A percentile compares a stretch with the other conserved stretches of the same genome.
phyloP scores from a whole-genome alignment of 1,140 invertebrate species.

The Drosophila ficusphila region DNA sequence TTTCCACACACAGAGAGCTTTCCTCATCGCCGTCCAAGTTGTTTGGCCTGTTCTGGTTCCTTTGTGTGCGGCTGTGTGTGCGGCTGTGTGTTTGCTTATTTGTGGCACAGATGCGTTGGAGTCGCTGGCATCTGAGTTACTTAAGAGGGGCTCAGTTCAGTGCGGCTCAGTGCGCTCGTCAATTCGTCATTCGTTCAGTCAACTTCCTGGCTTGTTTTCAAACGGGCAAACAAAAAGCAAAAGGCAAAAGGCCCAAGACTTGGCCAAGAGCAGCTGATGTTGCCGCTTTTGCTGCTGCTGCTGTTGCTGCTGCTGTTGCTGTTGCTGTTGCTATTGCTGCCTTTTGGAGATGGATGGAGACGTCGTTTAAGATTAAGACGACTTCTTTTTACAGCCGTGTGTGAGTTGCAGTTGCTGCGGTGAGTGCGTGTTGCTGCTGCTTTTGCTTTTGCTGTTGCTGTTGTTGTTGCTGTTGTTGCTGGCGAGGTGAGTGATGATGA shows the following conservation, averaged over 20 bases:
- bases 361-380: constrained; percentile 83
- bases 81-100: background rate
- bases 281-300: constrained; percentile 47
- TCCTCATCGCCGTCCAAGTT: constrained; percentile 7
- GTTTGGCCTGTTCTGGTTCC: constrained; percentile 26
- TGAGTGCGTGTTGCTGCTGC: constrained; percentile 43
- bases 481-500: constrained; percentile 79
- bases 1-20: constrained; percentile 52
- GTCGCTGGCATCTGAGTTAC: constrained; percentile 17
- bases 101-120: constrained; percentile 14
- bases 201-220: constrained; percentile 74
- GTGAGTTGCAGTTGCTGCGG: constrained; percentile 49
- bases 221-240: constrained; percentile 52
- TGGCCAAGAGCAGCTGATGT: constrained; percentile 73
- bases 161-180: constrained; percentile 28
- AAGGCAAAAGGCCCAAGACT: constrained; percentile 40
- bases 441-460: constrained; percentile 51
- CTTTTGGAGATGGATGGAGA: constrained; percentile 75
- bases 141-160: constrained; percentile 17
- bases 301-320: constrained; percentile 64
- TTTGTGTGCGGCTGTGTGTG: constrained; percentile 2
- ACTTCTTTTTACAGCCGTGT: constrained; percentile 79
- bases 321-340: constrained; percentile 46
- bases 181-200: constrained; percentile 49
- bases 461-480: constrained; percentile 45